Percentiles rank a stretch among this genome's conserved stretches.
Conservation (phyloP, 2,888 invertebrate genomes). For the Anorthoa munda region DNA sequence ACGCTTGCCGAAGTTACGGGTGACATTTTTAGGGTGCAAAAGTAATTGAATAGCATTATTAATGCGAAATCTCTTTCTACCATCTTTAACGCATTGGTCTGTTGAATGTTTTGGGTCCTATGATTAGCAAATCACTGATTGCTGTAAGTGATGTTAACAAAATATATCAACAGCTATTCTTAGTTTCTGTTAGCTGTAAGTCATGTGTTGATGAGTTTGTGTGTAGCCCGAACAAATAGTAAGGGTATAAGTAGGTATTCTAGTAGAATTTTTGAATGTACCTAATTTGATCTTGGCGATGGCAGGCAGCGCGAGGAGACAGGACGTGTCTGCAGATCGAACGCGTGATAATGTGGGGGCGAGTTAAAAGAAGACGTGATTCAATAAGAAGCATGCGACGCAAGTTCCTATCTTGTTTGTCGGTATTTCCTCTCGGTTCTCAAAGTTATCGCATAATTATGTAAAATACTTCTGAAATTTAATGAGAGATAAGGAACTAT, state of each 20-base stretch:
- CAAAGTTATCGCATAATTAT: neutral
- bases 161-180: neutral
- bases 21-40: neutral
- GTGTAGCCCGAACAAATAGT: constrained; percentile 12
- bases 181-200: neutral
- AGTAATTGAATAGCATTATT: constrained; percentile 5
- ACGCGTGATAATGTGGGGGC: constrained; percentile 14
- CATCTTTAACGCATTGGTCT: neutral
- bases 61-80: constrained; percentile 9
- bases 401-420: neutral
- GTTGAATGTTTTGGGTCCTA: neutral
- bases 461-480: neutral
- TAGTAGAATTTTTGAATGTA: constrained; percentile 31
- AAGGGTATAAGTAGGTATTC: constrained; percentile 2
- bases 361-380: constrained; percentile 28
- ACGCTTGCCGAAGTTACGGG: constrained; percentile 6
- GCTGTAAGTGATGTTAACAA: neutral
- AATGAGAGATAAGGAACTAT: neutral
- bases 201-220: constrained; percentile 11
- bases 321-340: constrained; percentile 39
- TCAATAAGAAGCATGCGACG: constrained; percentile 7
- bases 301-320: constrained; percentile 1
- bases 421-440: neutral
- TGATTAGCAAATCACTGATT: neutral
- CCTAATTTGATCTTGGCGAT: constrained; percentile 45